Evolutionary conservation across 2,113 vertebrate species (phyloP).

Genomic region (Lepus americanus): DNA sequence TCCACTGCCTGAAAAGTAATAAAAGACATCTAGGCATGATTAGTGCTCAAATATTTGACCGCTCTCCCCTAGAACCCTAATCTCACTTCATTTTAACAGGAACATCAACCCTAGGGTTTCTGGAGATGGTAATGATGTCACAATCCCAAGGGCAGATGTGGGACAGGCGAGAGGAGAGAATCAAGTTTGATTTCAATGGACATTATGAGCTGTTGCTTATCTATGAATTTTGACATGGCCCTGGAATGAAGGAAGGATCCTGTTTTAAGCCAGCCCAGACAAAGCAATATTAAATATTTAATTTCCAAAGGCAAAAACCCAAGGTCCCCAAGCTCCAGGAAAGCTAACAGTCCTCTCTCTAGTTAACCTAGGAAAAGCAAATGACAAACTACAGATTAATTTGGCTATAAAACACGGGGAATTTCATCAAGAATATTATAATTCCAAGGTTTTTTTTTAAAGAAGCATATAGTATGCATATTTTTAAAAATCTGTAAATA

Average conservation of each 20-base stretch:
- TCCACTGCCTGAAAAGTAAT: slow-evolving; percentile 69
- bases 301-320: slow-evolving; percentile 82
- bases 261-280: slow-evolving; percentile 82
- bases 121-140: slow-evolving; percentile 87
- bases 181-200: slow-evolving; percentile 81
- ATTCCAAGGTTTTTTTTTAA: not conserved
- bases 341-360: slow-evolving; percentile 76
- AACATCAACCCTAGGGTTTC: slow-evolving; percentile 84
- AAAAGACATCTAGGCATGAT: slow-evolving; percentile 81
- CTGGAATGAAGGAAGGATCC: slow-evolving; percentile 81
- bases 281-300: slow-evolving; percentile 88
- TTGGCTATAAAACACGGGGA: slow-evolving; percentile 15
- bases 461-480: not conserved
- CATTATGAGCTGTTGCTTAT: slow-evolving; percentile 79
- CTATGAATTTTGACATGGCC: slow-evolving; percentile 81
- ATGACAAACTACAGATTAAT: slow-evolving; percentile 61
- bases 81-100: slow-evolving; percentile 89
- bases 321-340: slow-evolving; percentile 74
- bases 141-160: slow-evolving; percentile 61
- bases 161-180: slow-evolving; percentile 33
- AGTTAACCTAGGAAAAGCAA: slow-evolving; percentile 62
- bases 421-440: slow-evolving; percentile 50
- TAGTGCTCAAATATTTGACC: slow-evolving; percentile 87
- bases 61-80: slow-evolving; percentile 86
- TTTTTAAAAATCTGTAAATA: slow-evolving; percentile 24